A percentile compares a stretch with the other conserved stretches of the same genome.
Conservation (phyloP, 2,888 invertebrate genomes). For the Dione vanillae region DNA sequence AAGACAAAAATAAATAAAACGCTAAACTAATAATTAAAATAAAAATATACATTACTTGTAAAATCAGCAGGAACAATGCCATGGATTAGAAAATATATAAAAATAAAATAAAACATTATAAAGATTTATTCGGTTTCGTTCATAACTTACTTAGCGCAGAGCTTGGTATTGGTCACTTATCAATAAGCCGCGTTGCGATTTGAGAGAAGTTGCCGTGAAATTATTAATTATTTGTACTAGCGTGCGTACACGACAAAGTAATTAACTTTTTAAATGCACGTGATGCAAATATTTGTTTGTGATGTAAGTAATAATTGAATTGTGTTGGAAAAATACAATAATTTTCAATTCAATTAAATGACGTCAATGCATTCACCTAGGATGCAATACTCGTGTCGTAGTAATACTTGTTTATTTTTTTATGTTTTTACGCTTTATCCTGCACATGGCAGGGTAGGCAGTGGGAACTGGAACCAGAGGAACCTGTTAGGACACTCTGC, state of each 20-base stretch:
- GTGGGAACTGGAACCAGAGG: too few species aligned
- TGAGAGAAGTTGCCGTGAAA: constrained; percentile 65
- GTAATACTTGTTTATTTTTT: too few species aligned
- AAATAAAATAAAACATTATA: constrained; percentile 41
- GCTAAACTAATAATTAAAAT: too few species aligned
- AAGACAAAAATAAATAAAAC: neutral
- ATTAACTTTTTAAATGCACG: constrained; percentile 7
- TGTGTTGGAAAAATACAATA: neutral
- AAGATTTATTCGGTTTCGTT: constrained; percentile 26
- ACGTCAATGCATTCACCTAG: too few species aligned
- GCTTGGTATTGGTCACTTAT: neutral
- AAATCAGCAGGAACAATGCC: constrained; percentile 50
- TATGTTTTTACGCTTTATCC: too few species aligned
- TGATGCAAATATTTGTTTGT: neutral
- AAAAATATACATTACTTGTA: constrained; percentile 52
- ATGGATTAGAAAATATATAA: constrained; percentile 45
- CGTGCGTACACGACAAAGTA: neutral
- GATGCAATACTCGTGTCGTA: too few species aligned
- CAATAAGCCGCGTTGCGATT: constrained; percentile 37
- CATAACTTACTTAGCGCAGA: constrained; percentile 22
- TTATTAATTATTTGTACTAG: constrained; percentile 53
- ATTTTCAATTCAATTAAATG: neutral
- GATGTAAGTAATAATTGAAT: neutral
- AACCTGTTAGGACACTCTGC: too few species aligned
- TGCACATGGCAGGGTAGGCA: too few species aligned